Conservation (phyloP, 2,888 invertebrate species). For the Deilephila porcellus region DNA sequence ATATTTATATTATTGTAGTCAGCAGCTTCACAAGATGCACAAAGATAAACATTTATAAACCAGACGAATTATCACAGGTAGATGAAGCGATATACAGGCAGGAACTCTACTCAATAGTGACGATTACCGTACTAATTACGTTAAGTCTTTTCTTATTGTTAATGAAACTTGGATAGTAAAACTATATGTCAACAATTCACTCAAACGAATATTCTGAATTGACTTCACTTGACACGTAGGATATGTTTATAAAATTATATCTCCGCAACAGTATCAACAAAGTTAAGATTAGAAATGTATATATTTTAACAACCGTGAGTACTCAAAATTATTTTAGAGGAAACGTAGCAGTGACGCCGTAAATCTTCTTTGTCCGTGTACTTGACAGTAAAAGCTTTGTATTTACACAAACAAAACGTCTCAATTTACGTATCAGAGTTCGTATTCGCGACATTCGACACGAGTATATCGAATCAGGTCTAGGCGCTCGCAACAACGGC, state of each 20-base stretch:
- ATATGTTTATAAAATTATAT: slow-evolving; percentile 68
- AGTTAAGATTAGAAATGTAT: slow-evolving; percentile 52
- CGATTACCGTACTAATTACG: slow-evolving; percentile 55
- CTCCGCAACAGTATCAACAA: slow-evolving; percentile 62
- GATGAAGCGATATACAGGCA: slow-evolving; percentile 80
- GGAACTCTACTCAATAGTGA: slow-evolving; percentile 75
- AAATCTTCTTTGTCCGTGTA: slow-evolving; percentile 83
- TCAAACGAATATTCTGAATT: slow-evolving; percentile 70
- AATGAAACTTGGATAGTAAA: slow-evolving; percentile 53
- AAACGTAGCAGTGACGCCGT: slow-evolving; percentile 63
- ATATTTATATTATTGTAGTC: slow-evolving; percentile 57
- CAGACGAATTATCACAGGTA: slow-evolving; percentile 80
- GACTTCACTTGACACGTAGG: slow-evolving; percentile 70
- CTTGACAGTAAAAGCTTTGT: slow-evolving; percentile 82
- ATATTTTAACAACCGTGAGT: slow-evolving; percentile 62
- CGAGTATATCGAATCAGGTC: slow-evolving; percentile 58
- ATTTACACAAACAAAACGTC: slow-evolving; percentile 84
- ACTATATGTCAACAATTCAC: slow-evolving; percentile 63
- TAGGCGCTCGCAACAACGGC: slow-evolving; percentile 56
- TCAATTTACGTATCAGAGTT: slow-evolving; percentile 76
- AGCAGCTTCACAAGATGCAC: slow-evolving; percentile 66
- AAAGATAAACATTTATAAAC: slow-evolving; percentile 63
- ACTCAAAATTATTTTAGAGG: slow-evolving; percentile 61
- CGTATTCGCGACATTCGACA: slow-evolving; percentile 82
- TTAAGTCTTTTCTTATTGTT: slow-evolving; percentile 52